Conservation (phyloP, 2,888 invertebrate genomes). For the Hirtodrosophila histrioides region DNA sequence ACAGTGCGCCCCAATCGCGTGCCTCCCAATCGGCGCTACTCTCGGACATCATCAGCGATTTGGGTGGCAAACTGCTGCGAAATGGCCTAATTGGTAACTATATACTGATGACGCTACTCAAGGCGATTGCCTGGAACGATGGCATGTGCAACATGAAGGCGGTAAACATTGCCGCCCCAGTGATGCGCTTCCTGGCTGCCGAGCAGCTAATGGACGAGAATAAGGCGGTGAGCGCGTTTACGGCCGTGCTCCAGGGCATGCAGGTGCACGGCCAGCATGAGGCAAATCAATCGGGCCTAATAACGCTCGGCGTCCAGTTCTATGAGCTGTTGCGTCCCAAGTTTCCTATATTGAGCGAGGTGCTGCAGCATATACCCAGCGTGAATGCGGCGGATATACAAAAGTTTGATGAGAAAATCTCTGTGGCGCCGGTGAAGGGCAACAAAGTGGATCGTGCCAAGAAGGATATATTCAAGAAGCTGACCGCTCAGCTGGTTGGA, state of each 20-base stretch:
- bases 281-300: slow-evolving; percentile 91
- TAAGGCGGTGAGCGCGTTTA: slow-evolving; percentile 90
- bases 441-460: slow-evolving; percentile 94
- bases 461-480: slow-evolving; percentile 95
- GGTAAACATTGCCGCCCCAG: slow-evolving; percentile 89
- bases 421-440: slow-evolving; percentile 88
- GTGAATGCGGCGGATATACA: slow-evolving; percentile 92
- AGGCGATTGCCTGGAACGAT: slow-evolving; percentile 93
- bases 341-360: slow-evolving; percentile 88
- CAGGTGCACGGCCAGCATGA: slow-evolving; percentile 96
- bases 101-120: slow-evolving; percentile 87
- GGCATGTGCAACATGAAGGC: slow-evolving; percentile 92
- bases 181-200: slow-evolving; percentile 88
- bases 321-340: slow-evolving; percentile 93
- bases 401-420: slow-evolving; percentile 93
- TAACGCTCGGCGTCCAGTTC: slow-evolving; percentile 92
- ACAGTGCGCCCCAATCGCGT: slow-evolving; percentile 86
- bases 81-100: slow-evolving; percentile 88
- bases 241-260: slow-evolving; percentile 91
- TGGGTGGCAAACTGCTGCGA: slow-evolving; percentile 90
- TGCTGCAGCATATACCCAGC: slow-evolving; percentile 92
- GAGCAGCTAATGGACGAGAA: slow-evolving; percentile 88
- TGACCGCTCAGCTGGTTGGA: slow-evolving; percentile 92
- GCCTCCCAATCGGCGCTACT: slow-evolving; percentile 85
- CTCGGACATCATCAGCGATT: slow-evolving; percentile 91